Conservation (phyloP, 2,797 vertebrate genomes). For the Hypotaenidia philippensis region DNA sequence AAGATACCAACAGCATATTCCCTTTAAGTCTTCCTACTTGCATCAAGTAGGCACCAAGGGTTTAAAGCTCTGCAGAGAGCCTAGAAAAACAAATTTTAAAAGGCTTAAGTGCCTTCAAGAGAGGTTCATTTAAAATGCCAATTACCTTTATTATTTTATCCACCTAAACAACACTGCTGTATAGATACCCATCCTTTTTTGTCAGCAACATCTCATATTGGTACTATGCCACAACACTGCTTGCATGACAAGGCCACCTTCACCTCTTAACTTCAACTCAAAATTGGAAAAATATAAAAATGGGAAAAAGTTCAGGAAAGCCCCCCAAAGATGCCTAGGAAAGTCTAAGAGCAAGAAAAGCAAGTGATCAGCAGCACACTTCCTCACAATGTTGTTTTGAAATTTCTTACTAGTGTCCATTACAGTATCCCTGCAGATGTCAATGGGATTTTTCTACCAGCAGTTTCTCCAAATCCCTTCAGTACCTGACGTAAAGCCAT, state of each 20-base stretch:
- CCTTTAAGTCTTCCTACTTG: not conserved
- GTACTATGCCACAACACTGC: fast-evolving
- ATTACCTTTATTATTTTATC: not conserved
- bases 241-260: not conserved
- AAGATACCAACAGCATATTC: not conserved
- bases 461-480: not conserved
- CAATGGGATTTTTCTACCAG: not conserved
- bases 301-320: not conserved
- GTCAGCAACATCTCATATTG: not conserved
- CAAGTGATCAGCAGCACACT: not conserved
- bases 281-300: not conserved
- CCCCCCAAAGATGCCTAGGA: not conserved
- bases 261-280: not conserved
- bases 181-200: not conserved
- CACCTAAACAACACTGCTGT: not conserved
- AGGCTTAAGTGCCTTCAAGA: not conserved
- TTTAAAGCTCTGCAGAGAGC: not conserved
- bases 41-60: not conserved
- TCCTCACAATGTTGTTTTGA: not conserved
- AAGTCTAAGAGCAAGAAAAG: not conserved
- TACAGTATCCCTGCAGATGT: not conserved
- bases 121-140: not conserved
- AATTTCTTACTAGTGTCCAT: not conserved
- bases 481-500: not conserved
- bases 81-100: not conserved